Percentiles rank a stretch among this genome's conserved stretches.
Conservation (phyloP, 2,888 invertebrate species). For the Vandiemenella viatica region DNA sequence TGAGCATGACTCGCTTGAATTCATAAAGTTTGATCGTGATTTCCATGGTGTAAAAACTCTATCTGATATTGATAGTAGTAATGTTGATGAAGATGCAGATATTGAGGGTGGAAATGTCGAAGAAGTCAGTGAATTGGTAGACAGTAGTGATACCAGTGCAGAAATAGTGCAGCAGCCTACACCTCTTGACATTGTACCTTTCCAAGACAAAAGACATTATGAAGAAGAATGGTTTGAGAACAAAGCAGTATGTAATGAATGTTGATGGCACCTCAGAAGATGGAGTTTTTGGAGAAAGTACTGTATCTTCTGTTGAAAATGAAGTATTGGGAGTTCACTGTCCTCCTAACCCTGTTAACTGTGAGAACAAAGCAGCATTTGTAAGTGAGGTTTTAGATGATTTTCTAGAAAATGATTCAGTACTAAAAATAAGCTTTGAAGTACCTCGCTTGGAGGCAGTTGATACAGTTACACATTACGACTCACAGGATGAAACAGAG, state of each 20-base stretch:
- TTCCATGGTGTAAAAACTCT: background rate
- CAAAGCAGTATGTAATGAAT: slow-evolving; percentile 18
- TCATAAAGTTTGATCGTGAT: slow-evolving; percentile 10
- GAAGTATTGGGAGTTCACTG: background rate
- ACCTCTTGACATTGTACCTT: slow-evolving; percentile 15
- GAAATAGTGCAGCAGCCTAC: too few species aligned
- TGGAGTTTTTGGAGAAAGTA: background rate
- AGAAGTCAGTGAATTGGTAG: too few species aligned
- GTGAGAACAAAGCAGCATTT: background rate
- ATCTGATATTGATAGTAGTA: background rate
- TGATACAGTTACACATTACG: background rate
- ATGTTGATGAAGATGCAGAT: slow-evolving; percentile 8
- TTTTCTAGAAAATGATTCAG: background rate
- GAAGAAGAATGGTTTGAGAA: slow-evolving; percentile 29
- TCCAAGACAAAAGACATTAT: slow-evolving; percentile 28
- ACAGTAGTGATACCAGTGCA: background rate
- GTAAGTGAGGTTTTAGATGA: slow-evolving; percentile 1
- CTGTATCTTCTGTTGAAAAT: background rate
- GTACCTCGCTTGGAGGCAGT: background rate
- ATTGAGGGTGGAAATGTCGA: too few species aligned
- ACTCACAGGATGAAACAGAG: background rate
- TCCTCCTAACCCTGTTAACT: too few species aligned
- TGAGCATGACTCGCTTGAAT: slow-evolving; percentile 15
- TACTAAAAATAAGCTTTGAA: slow-evolving; percentile 1
- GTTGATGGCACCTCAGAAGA: background rate